Evolutionary conservation across 2,888 invertebrate species (phyloP).

Genomic region (Drosophila formosana): DNA sequence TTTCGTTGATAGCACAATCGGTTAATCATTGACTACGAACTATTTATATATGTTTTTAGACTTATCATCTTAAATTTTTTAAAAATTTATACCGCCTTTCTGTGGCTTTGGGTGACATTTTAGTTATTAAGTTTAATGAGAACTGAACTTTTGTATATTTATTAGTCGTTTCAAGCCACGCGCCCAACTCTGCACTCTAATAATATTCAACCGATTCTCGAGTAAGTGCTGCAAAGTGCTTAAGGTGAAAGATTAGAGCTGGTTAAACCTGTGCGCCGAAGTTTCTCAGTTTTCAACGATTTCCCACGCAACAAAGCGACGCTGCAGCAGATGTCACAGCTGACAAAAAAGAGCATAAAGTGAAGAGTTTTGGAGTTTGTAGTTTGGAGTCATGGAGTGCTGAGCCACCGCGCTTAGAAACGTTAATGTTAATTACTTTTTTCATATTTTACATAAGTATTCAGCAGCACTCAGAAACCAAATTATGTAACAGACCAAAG

Average conservation of each 20-base stretch:
- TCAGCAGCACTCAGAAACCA: constrained; percentile 42
- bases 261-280: constrained; percentile 51
- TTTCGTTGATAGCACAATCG: too few species aligned
- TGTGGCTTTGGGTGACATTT: too few species aligned
- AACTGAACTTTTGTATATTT: background rate
- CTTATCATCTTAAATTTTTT: background rate
- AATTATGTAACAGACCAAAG: constrained; percentile 10
- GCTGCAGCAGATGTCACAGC: constrained; percentile 34
- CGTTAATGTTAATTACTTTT: constrained; percentile 65
- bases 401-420: constrained; percentile 54
- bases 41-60: too few species aligned
- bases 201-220: constrained; percentile 9
- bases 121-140: too few species aligned
- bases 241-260: constrained; percentile 61
- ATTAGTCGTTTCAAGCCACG: constrained; percentile 1
- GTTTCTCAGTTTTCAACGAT: constrained; percentile 72
- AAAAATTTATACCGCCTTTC: background rate
- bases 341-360: constrained; percentile 36
- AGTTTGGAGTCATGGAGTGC: constrained; percentile 42
- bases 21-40: too few species aligned
- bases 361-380: constrained; percentile 48
- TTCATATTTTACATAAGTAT: constrained; percentile 65
- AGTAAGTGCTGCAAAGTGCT: constrained; percentile 34
- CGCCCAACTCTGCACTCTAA: background rate
- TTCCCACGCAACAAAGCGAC: constrained; percentile 59